Evolutionary conservation across 2,113 vertebrate species (phyloP).

Genomic region (Barnardius zonarius): DNA sequence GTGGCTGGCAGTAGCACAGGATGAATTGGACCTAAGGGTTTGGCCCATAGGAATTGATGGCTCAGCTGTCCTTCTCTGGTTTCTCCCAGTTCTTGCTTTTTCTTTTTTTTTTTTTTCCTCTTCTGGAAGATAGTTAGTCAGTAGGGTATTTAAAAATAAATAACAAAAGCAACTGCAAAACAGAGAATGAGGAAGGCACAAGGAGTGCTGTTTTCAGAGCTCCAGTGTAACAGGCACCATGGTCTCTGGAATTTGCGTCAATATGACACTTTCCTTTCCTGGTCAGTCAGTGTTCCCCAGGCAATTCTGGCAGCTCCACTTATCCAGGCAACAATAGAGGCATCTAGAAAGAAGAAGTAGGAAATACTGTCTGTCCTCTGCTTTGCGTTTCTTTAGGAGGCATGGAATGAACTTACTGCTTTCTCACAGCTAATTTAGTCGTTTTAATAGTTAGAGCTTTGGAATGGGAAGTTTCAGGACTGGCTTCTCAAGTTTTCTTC

Average conservation of each 20-base stretch:
- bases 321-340: neutral
- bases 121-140: neutral
- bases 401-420: neutral
- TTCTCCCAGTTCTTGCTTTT: slow-evolving; percentile 23
- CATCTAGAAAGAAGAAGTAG: neutral
- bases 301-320: neutral
- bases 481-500: neutral
- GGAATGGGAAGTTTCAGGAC: neutral
- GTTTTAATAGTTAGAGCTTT: neutral
- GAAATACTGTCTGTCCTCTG: neutral
- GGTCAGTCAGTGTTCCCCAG: neutral
- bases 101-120: neutral
- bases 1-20: neutral
- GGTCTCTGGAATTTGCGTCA: neutral
- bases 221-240: neutral
- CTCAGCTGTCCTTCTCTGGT: slow-evolving; percentile 37
- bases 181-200: neutral
- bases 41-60: slow-evolving; percentile 13
- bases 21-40: neutral
- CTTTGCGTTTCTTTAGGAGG: neutral
- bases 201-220: neutral
- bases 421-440: neutral
- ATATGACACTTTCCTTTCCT: neutral
- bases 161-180: slow-evolving; percentile 9
- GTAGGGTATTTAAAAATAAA: slow-evolving; percentile 25